A percentile compares a stretch with the other conserved stretches of the same genome.
Conservation (phyloP, 1,140 invertebrate genomes). For the Macrobrachium nipponense region DNA sequence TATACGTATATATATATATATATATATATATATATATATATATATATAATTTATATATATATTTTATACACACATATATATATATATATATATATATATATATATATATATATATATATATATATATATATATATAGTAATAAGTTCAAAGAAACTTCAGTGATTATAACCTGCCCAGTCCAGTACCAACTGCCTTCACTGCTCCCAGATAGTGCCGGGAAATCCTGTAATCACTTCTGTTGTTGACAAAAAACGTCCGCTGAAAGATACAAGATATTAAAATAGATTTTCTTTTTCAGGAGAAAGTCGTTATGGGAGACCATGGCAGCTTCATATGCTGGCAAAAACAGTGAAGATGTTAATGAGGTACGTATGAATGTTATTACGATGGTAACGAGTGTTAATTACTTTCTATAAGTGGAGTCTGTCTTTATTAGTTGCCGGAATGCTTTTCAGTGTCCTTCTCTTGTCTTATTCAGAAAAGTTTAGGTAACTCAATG, state of each 20-base stretch:
- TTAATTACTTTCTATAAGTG: no score
- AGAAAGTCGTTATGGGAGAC: no score
- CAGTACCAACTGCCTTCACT: slow-evolving; percentile 64
- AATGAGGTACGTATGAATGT: no score
- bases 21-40: background rate
- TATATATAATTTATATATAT: background rate
- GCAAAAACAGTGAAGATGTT: no score
- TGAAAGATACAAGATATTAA: background rate
- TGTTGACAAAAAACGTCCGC: slow-evolving; percentile 44
- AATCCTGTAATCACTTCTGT: slow-evolving; percentile 53
- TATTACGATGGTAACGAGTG: no score
- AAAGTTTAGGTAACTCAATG: no score
- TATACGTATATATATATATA: no score
- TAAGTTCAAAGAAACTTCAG: background rate
- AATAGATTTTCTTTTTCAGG: background rate
- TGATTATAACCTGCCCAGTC: slow-evolving; percentile 63
- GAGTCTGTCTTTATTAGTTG: no score
- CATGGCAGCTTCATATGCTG: no score
- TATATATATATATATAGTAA: slow-evolving; percentile 18
- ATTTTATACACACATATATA: background rate
- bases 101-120: slow-evolving; percentile 21
- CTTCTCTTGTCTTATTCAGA: no score
- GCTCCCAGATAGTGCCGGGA: slow-evolving; percentile 54
- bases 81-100: slow-evolving; percentile 16
- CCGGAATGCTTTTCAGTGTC: no score